Base-by-base conservation (phyloP, 2,888 invertebrate genomes). In the Drosophila rellima region DNA sequence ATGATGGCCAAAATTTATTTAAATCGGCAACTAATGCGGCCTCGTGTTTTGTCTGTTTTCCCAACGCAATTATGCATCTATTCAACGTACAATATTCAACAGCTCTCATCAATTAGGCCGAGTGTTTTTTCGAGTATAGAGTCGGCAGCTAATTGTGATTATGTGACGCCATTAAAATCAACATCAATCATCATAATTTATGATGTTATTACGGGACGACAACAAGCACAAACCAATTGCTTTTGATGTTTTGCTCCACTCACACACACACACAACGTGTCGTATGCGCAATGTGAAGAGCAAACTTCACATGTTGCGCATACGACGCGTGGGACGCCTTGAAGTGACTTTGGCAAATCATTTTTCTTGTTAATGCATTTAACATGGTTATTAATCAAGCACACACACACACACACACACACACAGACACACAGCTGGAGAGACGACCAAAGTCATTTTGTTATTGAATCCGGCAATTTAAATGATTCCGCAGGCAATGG, bases 381-480 rank as follows among this genome's bases (percentile, higher is more conserved):
- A 77, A 74, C 75, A 71, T 77, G 70, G 72, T 73, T 81, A 86
- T 86, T 86, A 86, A 86, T 88, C 88, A 88, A 80, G 47, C 39
- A 39, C 64, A 51, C 60, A 50, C 20, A 57, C 8, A 45, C 33
- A 52, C 33, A 45, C 66, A 74, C 17, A 29, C 10, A 48, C 17
- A 67, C 35, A n/a, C 50, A 54, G 33, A 51, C 40, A 44, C 23
- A 56, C 45, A 60, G 47, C 54, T 33, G 23, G 26, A 35, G 54
- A 62, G 51, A 59, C 44, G 54, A 54, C 54, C 70, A 68, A 57
- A 74, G 75, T 68, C 67, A 80, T 73, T 79, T 66, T 55, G 74
- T 65, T 81, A 81, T 88, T 86, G 84, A 86, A 81, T 78, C 70
- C 70, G 67, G 74, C 83, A 81, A 81, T 87, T 86, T 86, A 78